Conservation (phyloP, 1,140 invertebrate genomes). For the Samia ricini region DNA sequence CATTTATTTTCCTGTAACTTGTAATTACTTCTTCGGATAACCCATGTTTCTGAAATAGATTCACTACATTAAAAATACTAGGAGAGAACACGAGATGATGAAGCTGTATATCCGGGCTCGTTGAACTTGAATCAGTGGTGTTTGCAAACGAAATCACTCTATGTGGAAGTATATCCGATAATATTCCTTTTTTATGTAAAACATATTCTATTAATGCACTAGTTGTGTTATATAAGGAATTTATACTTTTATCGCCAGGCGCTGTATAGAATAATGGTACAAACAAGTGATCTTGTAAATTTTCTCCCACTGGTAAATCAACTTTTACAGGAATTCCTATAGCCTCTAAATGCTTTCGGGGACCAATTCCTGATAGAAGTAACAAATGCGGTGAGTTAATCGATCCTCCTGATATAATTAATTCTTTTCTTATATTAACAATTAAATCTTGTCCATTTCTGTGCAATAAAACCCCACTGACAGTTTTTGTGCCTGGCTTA, state of each 20-base stretch:
- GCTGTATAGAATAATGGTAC: slow-evolving; percentile 35
- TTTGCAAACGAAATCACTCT: slow-evolving; percentile 42
- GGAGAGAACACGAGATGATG: slow-evolving; percentile 40
- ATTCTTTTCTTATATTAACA: slow-evolving; percentile 80
- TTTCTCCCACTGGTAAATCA: slow-evolving; percentile 81
- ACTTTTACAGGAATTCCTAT: slow-evolving; percentile 79
- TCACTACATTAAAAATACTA: slow-evolving; percentile 27
- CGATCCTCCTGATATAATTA: slow-evolving; percentile 83
- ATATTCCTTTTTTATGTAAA: slow-evolving; percentile 28
- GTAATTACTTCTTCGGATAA: slow-evolving; percentile 32
- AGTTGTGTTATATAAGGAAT: slow-evolving; percentile 22
- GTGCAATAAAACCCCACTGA: slow-evolving; percentile 79
- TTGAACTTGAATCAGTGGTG: slow-evolving; percentile 32
- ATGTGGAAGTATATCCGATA: slow-evolving; percentile 29
- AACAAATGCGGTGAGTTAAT: slow-evolving; percentile 85
- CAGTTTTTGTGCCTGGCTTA: slow-evolving; percentile 68
- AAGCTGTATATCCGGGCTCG: slow-evolving; percentile 42
- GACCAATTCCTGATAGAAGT: slow-evolving; percentile 87
- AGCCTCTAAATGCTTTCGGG: slow-evolving; percentile 80
- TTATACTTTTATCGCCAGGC: slow-evolving; percentile 23
- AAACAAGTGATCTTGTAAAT: slow-evolving; percentile 81
- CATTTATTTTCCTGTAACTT: slow-evolving; percentile 40
- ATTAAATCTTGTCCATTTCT: slow-evolving; percentile 68
- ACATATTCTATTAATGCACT: slow-evolving; percentile 28
- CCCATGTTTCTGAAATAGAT: slow-evolving; percentile 32